Conservation (phyloP, 2,888 invertebrate genomes). For the Monopis laevigella region DNA sequence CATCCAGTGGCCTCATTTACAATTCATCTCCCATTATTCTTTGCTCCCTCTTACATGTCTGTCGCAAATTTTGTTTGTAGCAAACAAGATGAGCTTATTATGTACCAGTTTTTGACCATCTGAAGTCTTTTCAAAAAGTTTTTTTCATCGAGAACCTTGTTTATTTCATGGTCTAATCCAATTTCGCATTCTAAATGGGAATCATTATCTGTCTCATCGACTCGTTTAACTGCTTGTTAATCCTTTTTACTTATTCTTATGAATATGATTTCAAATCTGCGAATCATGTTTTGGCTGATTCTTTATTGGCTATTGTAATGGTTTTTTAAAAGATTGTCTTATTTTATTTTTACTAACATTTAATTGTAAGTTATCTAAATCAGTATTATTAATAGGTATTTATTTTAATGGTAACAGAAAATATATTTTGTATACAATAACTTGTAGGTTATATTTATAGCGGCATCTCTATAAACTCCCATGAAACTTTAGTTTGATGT, state of each 20-base stretch:
- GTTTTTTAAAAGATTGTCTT: no score
- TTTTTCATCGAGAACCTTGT: slow-evolving; percentile 21
- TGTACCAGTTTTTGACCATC: slow-evolving; percentile 22
- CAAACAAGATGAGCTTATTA: slow-evolving; percentile 31
- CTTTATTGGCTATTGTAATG: no score
- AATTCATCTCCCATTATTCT: background rate
- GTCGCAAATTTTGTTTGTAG: slow-evolving; percentile 25
- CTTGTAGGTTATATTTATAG: no score
- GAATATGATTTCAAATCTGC: background rate
- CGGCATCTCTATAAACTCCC: no score
- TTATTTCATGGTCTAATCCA: slow-evolving; percentile 38
- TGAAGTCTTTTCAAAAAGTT: background rate
- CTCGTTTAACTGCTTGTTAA: slow-evolving; percentile 19
- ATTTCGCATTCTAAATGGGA: slow-evolving; percentile 35
- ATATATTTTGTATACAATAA: no score
- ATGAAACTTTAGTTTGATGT: no score
- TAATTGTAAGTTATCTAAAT: no score
- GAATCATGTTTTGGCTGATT: slow-evolving; percentile 2
- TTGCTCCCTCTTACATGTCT: slow-evolving; percentile 1
- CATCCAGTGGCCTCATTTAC: background rate
- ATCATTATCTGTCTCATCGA: slow-evolving; percentile 27
- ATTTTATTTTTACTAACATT: no score
- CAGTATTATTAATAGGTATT: no score
- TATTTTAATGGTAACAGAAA: no score
- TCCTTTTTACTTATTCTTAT: background rate